A percentile compares a stretch with the other conserved stretches of the same genome.
These are phyloP conservation scores for Peromyscus leucopus DNA, from an alignment of 2,113 vertebrate species.

Conservation along the genomic window DNA sequence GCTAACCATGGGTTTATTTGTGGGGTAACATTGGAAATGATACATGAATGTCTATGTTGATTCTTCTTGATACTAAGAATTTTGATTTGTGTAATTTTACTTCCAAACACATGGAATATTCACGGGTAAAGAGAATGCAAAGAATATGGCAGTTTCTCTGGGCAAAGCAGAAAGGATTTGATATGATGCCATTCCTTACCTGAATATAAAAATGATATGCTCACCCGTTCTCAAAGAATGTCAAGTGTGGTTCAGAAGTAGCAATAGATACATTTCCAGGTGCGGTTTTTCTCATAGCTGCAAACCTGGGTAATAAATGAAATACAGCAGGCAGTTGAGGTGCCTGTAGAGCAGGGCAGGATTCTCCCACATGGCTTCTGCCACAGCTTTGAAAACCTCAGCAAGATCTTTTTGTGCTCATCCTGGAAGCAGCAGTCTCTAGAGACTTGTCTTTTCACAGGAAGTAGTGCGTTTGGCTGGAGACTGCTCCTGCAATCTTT, in stretches of 20 bases:
- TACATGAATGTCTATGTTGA: background rate
- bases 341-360: background rate
- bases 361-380: background rate
- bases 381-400: background rate
- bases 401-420: background rate
- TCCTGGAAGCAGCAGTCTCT: slow-evolving; percentile 6
- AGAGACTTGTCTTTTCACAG: slow-evolving; percentile 67
- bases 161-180: background rate
- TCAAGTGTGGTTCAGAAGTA: background rate
- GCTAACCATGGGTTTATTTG: background rate
- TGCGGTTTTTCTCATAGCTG: background rate
- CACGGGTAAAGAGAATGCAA: background rate
- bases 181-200: background rate
- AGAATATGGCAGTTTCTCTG: background rate
- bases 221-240: background rate
- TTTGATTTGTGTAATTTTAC: slow-evolving; percentile 26
- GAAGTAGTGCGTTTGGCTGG: slow-evolving; percentile 69
- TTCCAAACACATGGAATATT: background rate
- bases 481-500: slow-evolving; percentile 52
- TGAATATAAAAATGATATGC: background rate
- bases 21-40: background rate
- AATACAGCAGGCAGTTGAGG: background rate
- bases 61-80: slow-evolving; percentile 13
- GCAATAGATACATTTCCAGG: background rate
- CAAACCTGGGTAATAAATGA: background rate